Base-by-base conservation (phyloP, 2,888 invertebrate genomes). In the Zaprionus bogoriensis region DNA sequence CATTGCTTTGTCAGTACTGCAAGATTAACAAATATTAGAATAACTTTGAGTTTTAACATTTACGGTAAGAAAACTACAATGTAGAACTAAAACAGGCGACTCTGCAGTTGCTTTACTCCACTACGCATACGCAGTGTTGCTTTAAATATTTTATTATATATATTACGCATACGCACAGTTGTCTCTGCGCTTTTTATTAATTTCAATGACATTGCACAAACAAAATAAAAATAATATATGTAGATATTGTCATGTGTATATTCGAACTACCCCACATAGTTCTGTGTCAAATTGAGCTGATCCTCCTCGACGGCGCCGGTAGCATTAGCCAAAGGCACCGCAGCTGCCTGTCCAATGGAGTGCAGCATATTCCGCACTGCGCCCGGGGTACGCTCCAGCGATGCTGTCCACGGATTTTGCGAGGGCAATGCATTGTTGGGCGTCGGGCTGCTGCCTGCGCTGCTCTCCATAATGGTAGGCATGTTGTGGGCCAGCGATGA, bases 391-490 rank as follows among this genome's bases (percentile, higher is more conserved):
- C 85, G 75, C 54, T 89, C 89, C 66, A 89, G 50, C 12, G 88
- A 87, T 4, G 80, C 75, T 2, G 85, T 79, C 89, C 89, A 89
- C 0, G 75, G 61, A 25, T 46, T 82, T 5, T 61, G 54, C 14
- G 45, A 2, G 0, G 41, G 12, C 44, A 58, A 60, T 20, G 62
- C 71, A 38, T 71, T 77, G 38, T 75, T 69, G 17, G 71, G 55
- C n/a, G 55, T 39, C 10, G 67, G 47, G 17, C 42, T 44, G 38
- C 44, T 77, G 42, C 68, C 68, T 1, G 70, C 74, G 14, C 67
- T 83, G 69, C 77, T 82, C 74, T 91, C 91, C 82, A 90, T 79
- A 52, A 91, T 91, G n/a, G 91, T 91, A 14, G 91, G 91, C 88
- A 91, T 88, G 7, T 89, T 77, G 12, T 82, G 76, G n/a, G 82